phyloP scores from a whole-genome alignment of 2,113 vertebrate genomes.

The Cochlearius cochlearius region DNA sequence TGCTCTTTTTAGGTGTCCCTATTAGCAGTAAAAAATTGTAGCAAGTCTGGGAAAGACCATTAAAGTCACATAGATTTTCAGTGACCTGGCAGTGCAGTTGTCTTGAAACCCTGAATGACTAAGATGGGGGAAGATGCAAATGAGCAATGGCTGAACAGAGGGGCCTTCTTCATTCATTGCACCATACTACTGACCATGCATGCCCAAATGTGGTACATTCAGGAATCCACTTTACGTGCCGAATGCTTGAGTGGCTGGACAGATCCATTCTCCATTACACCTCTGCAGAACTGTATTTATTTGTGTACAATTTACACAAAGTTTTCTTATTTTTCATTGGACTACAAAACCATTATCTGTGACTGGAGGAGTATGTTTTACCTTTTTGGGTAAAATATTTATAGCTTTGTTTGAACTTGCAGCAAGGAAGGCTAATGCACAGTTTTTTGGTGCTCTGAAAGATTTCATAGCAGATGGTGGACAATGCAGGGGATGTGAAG shows the following conservation, averaged over 20 bases:
- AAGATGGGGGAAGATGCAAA: not conserved
- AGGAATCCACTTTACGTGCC: not conserved
- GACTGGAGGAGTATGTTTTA: not conserved
- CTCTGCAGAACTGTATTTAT: not conserved
- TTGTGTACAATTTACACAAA: not conserved
- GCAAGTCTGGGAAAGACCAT: not conserved
- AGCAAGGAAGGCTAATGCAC: not conserved
- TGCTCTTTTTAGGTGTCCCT: not conserved
- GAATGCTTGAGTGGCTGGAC: not conserved
- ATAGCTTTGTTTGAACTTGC: not conserved
- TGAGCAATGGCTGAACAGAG: not conserved
- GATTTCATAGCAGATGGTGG: not conserved
- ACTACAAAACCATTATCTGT: not conserved
- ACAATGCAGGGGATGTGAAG: not conserved
- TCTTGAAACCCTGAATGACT: not conserved
- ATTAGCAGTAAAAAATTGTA: not conserved
- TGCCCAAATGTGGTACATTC: not conserved
- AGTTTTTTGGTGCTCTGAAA: not conserved
- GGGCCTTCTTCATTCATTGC: not conserved
- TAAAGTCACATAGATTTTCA: not conserved
- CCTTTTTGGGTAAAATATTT: not conserved
- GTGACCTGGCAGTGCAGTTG: not conserved
- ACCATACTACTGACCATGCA: not conserved
- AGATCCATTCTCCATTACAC: not conserved
- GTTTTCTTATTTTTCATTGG: not conserved